phyloP scores from a whole-genome alignment of 2,797 vertebrate species.

The Brachyrhaphis roseni region DNA sequence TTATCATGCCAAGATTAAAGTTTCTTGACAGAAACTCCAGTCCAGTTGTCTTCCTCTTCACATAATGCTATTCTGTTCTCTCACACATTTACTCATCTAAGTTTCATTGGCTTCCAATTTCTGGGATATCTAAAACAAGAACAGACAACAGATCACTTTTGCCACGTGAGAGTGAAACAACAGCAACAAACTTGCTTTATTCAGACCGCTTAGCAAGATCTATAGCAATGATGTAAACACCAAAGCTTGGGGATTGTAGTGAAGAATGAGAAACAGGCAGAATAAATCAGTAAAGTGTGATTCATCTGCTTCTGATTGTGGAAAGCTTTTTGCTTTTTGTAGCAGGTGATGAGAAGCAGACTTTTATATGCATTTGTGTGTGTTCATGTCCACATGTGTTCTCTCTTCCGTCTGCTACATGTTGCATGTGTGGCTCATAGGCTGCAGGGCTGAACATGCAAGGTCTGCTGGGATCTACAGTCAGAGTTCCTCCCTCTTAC shows the following conservation, averaged over 20 bases:
- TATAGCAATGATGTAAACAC: not conserved
- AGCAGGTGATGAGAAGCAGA: conserved; percentile 65
- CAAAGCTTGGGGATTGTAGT: conserved; percentile 13
- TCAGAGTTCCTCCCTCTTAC: conserved; percentile 39
- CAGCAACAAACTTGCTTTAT: not conserved
- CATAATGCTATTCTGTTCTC: not conserved
- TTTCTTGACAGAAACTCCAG: not conserved
- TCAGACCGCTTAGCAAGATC: not conserved
- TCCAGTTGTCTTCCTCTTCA: not conserved
- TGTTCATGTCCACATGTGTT: conserved; percentile 30
- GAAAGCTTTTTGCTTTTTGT: conserved; percentile 30
- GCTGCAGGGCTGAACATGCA: not conserved
- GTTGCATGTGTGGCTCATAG: conserved; percentile 33
- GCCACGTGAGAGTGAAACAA: not conserved
- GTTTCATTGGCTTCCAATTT: not conserved
- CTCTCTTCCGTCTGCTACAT: conserved; percentile 9
- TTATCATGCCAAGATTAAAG: not conserved
- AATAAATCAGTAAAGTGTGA: conserved; percentile 21
- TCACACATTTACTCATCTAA: not conserved
- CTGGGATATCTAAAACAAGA: not conserved
- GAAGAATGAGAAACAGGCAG: conserved; percentile 5
- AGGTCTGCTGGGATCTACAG: conserved; percentile 38
- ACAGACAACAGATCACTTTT: not conserved
- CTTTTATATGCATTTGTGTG: conserved; percentile 25
- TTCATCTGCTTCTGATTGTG: conserved; percentile 48